phyloP scores from a whole-genome alignment of 2,113 vertebrate species.

The Donacobius atricapilla region DNA sequence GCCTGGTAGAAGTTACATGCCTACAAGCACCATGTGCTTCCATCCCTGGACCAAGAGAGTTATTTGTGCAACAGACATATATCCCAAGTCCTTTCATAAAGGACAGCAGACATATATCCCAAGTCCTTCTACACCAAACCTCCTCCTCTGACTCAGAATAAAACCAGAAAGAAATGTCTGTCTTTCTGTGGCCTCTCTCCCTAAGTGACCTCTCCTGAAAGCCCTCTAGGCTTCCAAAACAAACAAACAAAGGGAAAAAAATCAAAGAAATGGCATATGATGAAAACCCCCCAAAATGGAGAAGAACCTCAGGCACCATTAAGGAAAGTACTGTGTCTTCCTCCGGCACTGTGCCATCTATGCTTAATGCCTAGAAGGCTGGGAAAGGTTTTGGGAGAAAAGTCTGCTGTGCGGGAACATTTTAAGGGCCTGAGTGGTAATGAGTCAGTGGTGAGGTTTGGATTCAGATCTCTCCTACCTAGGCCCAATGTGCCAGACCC shows the following conservation, averaged over 20 bases:
- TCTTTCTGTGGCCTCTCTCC: not conserved
- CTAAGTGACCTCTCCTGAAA: slow-evolving; percentile 2
- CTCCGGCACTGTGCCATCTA: not conserved
- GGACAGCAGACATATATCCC: not conserved
- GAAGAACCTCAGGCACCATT: slow-evolving; percentile 21
- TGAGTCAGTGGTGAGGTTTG: slow-evolving; percentile 17
- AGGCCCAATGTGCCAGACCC: not conserved
- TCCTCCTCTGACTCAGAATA: not conserved
- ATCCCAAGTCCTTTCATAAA: not conserved
- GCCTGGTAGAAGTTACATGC: not conserved
- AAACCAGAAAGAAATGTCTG: not conserved
- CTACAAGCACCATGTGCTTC: not conserved
- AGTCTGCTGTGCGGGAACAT: accelerated
- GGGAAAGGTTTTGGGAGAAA: slow-evolving; percentile 30
- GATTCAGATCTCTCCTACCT: not conserved
- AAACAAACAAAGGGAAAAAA: not conserved
- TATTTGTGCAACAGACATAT: not conserved
- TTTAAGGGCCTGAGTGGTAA: not conserved
- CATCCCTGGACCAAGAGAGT: not conserved
- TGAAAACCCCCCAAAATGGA: too few relatives aligned
- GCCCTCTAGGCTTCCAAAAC: not conserved
- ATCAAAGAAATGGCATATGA: slow-evolving; percentile 3
- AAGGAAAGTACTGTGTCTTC: not conserved
- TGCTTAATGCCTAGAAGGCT: slow-evolving; percentile 7
- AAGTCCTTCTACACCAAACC: not conserved